Percentiles rank a stretch among this genome's conserved stretches.
Conservation (phyloP, 1,140 invertebrate genomes). For the Rhynchophorus ferrugineus region DNA sequence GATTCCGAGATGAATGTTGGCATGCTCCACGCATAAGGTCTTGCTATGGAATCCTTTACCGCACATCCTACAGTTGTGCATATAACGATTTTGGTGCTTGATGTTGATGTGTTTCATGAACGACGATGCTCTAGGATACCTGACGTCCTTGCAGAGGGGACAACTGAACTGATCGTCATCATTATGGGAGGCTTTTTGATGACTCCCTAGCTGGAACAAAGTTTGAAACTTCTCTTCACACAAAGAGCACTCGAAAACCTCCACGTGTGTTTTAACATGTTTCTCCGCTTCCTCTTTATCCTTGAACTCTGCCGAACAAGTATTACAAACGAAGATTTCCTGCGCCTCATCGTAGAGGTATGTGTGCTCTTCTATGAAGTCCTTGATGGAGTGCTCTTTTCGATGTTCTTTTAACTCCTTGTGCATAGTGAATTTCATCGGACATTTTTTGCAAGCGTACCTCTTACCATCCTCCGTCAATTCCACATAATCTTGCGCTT, state of each 20-base stretch:
- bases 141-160: constrained; percentile 27
- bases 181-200: constrained; percentile 22
- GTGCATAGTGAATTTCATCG: constrained; percentile 11
- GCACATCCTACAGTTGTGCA: constrained; percentile 44
- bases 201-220: constrained; percentile 27
- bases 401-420: constrained; percentile 23
- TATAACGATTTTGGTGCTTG: constrained; percentile 35
- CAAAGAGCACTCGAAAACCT: constrained; percentile 25
- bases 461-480: constrained; percentile 6
- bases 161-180: constrained; percentile 24
- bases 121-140: constrained; percentile 22
- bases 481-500: background rate
- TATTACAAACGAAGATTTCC: constrained; percentile 31
- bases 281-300: constrained; percentile 26
- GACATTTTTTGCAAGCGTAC: constrained; percentile 29
- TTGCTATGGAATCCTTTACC: constrained; percentile 43
- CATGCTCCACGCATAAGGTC: constrained; percentile 43
- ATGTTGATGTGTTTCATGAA: constrained; percentile 31
- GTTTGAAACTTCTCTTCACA: constrained; percentile 29
- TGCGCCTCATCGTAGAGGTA: constrained; percentile 28
- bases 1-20: constrained; percentile 60
- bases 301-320: constrained; percentile 29
- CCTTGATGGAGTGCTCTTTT: constrained; percentile 21
- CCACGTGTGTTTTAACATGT: constrained; percentile 27
- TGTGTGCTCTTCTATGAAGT: constrained; percentile 19